These are phyloP conservation scores for Halictus quadricinctus DNA, from an alignment of 2,888 invertebrate species.

Conservation along the genomic window DNA sequence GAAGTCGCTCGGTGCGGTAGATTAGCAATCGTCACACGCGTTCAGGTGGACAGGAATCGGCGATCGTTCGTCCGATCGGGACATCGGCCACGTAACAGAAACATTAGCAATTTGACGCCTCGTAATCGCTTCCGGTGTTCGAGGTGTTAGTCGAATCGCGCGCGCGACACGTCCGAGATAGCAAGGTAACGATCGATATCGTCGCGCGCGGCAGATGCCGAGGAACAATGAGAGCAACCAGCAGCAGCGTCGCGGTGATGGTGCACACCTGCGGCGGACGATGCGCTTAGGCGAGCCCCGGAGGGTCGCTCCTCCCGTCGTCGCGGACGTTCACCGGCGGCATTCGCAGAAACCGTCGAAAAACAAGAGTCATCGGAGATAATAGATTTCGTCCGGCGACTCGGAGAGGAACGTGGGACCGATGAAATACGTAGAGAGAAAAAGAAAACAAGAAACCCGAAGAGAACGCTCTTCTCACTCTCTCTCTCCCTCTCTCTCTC, in stretches of 20 bases:
- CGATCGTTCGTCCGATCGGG: slow-evolving; percentile 43
- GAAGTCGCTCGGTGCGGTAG: slow-evolving; percentile 36
- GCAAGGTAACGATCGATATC: slow-evolving; percentile 58
- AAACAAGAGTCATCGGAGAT: slow-evolving; percentile 66
- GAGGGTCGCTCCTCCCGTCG: slow-evolving; percentile 34
- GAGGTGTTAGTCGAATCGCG: slow-evolving; percentile 35
- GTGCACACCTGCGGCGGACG: slow-evolving; percentile 37
- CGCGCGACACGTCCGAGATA: slow-evolving; percentile 53
- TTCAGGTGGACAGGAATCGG: slow-evolving; percentile 34
- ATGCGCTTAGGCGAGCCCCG: slow-evolving; percentile 30
- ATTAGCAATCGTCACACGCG: slow-evolving; percentile 54
- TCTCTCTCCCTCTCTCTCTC: too few relatives aligned
- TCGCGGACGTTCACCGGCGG: slow-evolving; percentile 55
- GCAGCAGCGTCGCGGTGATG: slow-evolving; percentile 26
- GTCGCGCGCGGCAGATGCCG: slow-evolving; percentile 39
- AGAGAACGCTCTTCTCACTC: neutral
- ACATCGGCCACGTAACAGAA: slow-evolving; percentile 54
- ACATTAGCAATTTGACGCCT: slow-evolving; percentile 64
- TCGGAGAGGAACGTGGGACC: neutral
- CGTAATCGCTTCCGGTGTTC: slow-evolving; percentile 63
- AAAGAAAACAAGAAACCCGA: neutral
- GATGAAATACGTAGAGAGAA: slow-evolving; percentile 19
- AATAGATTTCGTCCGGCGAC: slow-evolving; percentile 67
- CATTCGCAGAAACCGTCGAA: slow-evolving; percentile 55
- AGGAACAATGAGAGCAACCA: slow-evolving; percentile 59